These are phyloP conservation scores for Petaurus breviceps DNA, from an alignment of 2,113 vertebrate genomes.

Conservation along the genomic window DNA sequence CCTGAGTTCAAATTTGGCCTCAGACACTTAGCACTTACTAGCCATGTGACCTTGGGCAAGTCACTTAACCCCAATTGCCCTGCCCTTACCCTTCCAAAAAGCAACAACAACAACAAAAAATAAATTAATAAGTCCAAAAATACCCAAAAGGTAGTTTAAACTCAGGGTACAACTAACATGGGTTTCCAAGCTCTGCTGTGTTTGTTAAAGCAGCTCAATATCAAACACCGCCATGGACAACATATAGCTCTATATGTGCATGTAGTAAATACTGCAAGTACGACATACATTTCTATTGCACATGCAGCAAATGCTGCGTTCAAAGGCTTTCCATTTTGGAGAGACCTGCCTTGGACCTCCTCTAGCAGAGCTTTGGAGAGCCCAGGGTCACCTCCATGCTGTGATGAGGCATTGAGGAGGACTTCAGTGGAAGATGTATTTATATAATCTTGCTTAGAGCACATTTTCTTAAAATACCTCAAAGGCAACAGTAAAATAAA, in stretches of 20 bases:
- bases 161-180: background rate
- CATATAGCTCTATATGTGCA: background rate
- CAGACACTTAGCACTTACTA: too few species aligned
- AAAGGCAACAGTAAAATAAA: conserved; percentile 18
- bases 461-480: conserved; percentile 2
- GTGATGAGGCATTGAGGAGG: background rate
- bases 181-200: background rate
- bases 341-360: background rate
- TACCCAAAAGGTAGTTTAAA: background rate
- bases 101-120: too few species aligned
- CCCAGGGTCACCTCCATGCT: background rate
- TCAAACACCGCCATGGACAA: background rate
- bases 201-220: background rate
- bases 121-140: background rate
- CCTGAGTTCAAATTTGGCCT: too few species aligned
- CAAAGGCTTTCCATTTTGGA: background rate
- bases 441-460: background rate
- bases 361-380: background rate
- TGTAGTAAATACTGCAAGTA: background rate
- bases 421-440: background rate
- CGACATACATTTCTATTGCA: background rate
- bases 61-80: too few species aligned
- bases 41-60: too few species aligned
- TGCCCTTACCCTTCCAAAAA: too few species aligned
- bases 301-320: background rate